Conservation (phyloP, 2,888 invertebrate genomes). For the Caenorhabditis drosophilae region DNA sequence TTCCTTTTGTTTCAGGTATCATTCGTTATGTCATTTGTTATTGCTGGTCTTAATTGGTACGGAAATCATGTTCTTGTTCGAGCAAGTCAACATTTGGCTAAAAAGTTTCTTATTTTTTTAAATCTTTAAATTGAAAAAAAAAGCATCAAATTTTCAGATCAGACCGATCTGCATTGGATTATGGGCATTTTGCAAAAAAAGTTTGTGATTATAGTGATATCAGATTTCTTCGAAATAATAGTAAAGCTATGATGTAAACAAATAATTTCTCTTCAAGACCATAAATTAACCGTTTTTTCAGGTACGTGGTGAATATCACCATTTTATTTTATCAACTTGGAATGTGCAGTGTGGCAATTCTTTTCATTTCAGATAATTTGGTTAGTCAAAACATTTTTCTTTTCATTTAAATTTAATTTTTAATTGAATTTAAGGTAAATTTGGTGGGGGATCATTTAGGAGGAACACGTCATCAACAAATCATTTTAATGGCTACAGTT, state of each 20-base stretch:
- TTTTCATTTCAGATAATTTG: constrained; percentile 69
- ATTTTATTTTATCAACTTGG: constrained; percentile 69
- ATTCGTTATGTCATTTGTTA: constrained; percentile 67
- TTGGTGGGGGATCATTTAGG: constrained; percentile 59
- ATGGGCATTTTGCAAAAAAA: constrained; percentile 69
- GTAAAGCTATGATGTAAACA: constrained; percentile 67
- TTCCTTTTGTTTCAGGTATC: constrained; percentile 53
- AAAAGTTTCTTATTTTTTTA: constrained; percentile 44
- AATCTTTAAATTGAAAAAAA: constrained; percentile 1
- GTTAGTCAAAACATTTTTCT: constrained; percentile 39
- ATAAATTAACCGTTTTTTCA: constrained; percentile 16
- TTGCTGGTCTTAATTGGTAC: constrained; percentile 69
- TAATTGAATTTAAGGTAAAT: constrained; percentile 29
- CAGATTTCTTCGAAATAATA: constrained; percentile 60
- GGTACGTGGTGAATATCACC: constrained; percentile 69
- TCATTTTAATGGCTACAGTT: constrained; percentile 64
- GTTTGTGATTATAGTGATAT: constrained; percentile 67
- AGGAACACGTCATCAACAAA: constrained; percentile 54
- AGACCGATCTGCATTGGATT: constrained; percentile 64
- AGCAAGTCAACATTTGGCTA: constrained; percentile 67
- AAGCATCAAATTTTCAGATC: constrained; percentile 42
- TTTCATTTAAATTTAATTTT: constrained; percentile 2
- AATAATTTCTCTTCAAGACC: constrained; percentile 9
- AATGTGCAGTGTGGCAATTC: constrained; percentile 68
- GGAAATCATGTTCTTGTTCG: constrained; percentile 68